Conservation (phyloP, 1,140 invertebrate species). For the Condylostylus longicornis region DNA sequence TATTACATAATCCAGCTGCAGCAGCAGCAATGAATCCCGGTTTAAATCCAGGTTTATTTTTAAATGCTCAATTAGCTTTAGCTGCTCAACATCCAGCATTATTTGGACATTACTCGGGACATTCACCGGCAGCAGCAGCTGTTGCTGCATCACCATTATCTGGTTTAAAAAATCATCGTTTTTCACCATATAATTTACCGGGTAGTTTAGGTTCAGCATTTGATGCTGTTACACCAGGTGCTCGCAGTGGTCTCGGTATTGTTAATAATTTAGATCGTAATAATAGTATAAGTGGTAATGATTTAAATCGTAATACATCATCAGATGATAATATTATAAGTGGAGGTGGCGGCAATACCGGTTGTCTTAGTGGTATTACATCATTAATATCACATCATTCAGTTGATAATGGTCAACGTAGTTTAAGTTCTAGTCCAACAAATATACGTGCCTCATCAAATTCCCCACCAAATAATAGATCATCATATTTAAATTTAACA, state of each 20-base stretch:
- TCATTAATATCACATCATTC: conserved; percentile 6
- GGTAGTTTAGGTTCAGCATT: conserved; percentile 58
- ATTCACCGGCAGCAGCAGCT: conserved; percentile 35
- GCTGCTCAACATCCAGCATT: conserved; percentile 66
- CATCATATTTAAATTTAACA: conserved; percentile 37
- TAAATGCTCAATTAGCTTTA: conserved; percentile 65
- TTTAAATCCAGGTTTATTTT: conserved; percentile 57
- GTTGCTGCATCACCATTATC: conserved; percentile 40
- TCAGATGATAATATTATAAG: conserved; percentile 30
- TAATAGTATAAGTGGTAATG: too few relatives aligned
- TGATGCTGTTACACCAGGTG: conserved; percentile 65
- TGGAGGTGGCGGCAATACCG: conserved; percentile 11
- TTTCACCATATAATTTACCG: conserved; percentile 70
- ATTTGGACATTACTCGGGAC: conserved; percentile 50
- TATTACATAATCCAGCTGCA: conserved; percentile 38
- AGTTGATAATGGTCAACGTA: conserved; percentile 36
- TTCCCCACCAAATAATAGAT: conserved; percentile 37
- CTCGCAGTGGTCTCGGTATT: too few relatives aligned
- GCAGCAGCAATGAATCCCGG: conserved; percentile 39
- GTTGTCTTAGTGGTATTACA: conserved; percentile 7
- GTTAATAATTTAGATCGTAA: too few relatives aligned
- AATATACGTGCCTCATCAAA: conserved; percentile 40
- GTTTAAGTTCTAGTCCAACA: conserved; percentile 50
- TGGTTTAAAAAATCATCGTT: conserved; percentile 41
- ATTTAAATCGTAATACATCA: too few relatives aligned